A percentile compares a stretch with the other conserved stretches of the same genome.
These are phyloP conservation scores for Neoascia interrupta DNA, from an alignment of 2,888 invertebrate species.

Conservation along the genomic window DNA sequence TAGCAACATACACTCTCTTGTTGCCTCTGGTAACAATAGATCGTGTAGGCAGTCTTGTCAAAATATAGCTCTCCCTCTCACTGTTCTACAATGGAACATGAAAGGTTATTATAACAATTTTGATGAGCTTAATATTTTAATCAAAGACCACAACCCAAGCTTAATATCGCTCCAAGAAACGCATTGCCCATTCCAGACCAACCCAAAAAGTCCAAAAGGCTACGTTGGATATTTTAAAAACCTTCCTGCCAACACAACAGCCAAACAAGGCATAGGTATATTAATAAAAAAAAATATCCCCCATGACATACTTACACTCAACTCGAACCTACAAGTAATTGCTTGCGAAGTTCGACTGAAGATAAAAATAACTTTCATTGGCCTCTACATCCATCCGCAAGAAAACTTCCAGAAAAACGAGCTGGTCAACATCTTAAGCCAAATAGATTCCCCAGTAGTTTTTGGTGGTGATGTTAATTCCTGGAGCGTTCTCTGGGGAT, in stretches of 20 bases:
- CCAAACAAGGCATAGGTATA: neutral
- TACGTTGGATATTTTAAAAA: no score
- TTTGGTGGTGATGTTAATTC: no score
- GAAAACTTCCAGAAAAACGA: neutral
- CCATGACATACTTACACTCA: neutral
- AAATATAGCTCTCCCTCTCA: neutral
- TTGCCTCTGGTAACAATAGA: neutral
- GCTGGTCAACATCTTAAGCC: neutral
- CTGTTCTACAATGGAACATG: neutral
- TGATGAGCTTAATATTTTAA: neutral
- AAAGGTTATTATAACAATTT: neutral
- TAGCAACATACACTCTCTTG: no score
- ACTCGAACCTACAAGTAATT: neutral
- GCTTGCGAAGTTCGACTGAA: neutral
- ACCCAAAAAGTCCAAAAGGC: no score
- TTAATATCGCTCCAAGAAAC: no score
- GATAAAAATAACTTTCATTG: neutral
- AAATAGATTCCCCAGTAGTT: no score
- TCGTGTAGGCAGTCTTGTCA: neutral
- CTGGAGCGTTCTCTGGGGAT: no score
- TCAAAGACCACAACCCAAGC: neutral
- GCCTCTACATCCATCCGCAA: neutral
- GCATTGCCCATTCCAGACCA: no score
- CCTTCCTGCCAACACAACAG: no score
- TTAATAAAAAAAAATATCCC: neutral